Conservation (phyloP, 2,797 vertebrate genomes). For the Periparus ater region DNA sequence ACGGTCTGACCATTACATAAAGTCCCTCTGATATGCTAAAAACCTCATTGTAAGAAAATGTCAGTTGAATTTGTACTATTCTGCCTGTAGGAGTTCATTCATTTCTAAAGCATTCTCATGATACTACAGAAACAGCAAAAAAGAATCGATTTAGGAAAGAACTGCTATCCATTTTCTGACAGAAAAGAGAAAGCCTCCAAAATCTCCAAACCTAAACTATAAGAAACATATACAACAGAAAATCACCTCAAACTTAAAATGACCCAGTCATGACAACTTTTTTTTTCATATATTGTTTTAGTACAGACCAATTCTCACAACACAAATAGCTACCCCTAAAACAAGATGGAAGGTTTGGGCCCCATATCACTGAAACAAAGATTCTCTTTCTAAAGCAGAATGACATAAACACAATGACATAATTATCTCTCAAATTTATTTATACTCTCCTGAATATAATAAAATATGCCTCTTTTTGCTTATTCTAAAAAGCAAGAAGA, state of each 20-base stretch:
- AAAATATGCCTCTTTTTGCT: background rate
- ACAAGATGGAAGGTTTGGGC: background rate
- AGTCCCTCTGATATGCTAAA: constrained; percentile 60
- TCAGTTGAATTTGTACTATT: constrained; percentile 66
- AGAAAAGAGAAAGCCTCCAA: rapidly evolving
- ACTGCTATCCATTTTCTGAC: background rate
- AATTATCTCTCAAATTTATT: background rate
- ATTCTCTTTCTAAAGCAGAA: background rate
- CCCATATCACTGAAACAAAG: background rate
- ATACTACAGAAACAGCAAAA: constrained; percentile 67
- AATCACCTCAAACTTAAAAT: background rate
- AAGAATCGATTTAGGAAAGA: constrained; percentile 6
- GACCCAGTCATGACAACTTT: background rate
- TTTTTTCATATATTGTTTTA: background rate
- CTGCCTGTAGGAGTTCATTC: constrained; percentile 70
- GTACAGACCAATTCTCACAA: background rate
- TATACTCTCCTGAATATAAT: background rate
- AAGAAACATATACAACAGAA: background rate
- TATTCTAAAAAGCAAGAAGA: background rate
- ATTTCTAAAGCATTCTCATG: constrained; percentile 54
- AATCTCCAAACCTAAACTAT: background rate
- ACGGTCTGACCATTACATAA: constrained; percentile 30
- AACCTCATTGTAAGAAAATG: constrained; percentile 76
- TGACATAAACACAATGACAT: background rate
- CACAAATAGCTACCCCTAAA: background rate